Conservation (phyloP, 2,797 vertebrate species). For the Melanotaenia boesemani region DNA sequence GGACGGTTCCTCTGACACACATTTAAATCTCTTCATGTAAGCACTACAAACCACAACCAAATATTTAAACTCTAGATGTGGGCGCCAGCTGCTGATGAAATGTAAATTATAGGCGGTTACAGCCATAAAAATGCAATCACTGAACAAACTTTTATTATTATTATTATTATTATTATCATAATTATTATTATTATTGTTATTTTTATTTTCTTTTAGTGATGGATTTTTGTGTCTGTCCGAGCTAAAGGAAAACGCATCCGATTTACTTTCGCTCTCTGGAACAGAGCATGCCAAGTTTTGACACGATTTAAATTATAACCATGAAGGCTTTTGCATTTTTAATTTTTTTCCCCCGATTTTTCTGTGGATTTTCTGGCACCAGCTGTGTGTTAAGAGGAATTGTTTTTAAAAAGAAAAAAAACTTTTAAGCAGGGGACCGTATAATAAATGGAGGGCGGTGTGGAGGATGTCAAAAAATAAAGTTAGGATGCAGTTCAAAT, state of each 20-base stretch:
- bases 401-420: constrained; percentile 15
- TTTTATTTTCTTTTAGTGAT: constrained; percentile 50
- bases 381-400: constrained; percentile 56
- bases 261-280: constrained; percentile 62
- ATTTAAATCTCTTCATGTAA: constrained; percentile 74
- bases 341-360: constrained; percentile 52
- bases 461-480: constrained; percentile 70
- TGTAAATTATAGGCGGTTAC: constrained; percentile 83
- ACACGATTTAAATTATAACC: constrained; percentile 65
- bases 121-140: constrained; percentile 77
- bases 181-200: background rate
- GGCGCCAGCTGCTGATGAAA: constrained; percentile 75
- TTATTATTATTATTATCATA: constrained; percentile 20
- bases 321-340: constrained; percentile 63
- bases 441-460: constrained; percentile 53
- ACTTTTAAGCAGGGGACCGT: constrained; percentile 46
- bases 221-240: constrained; percentile 55
- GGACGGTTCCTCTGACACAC: constrained; percentile 93
- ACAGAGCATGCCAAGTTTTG: constrained; percentile 82
- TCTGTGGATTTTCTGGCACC: constrained; percentile 63
- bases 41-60: constrained; percentile 77
- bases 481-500: constrained; percentile 75
- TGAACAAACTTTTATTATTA: constrained; percentile 59
- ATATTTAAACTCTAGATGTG: constrained; percentile 76
- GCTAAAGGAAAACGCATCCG: constrained; percentile 46